Conservation (phyloP, 2,888 invertebrate genomes). For the Ecdyonurus torrentis region DNA sequence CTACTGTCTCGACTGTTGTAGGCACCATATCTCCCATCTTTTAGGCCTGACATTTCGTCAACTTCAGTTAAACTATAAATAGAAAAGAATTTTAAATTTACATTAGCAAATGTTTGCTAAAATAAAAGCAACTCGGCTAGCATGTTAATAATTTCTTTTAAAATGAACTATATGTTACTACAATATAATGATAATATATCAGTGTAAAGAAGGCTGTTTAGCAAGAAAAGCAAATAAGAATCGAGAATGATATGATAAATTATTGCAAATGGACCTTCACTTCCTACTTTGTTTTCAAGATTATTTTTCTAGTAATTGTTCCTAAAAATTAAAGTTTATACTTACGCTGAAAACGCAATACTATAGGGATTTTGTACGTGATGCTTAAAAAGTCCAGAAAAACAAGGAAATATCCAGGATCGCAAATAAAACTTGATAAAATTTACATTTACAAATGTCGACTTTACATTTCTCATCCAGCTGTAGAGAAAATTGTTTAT, state of each 20-base stretch:
- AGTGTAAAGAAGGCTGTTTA: too few relatives aligned
- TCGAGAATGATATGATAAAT: too few relatives aligned
- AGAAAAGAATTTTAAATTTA: too few relatives aligned
- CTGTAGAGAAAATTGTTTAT: conserved; percentile 4
- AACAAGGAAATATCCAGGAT: conserved; percentile 8
- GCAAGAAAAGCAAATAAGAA: too few relatives aligned
- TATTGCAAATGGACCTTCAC: too few relatives aligned
- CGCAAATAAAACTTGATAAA: conserved; percentile 8
- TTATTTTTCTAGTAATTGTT: too few relatives aligned
- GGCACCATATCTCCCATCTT: conserved; percentile 3
- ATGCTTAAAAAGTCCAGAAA: conserved; percentile 6
- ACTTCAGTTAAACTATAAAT: background rate
- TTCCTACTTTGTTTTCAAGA: too few relatives aligned
- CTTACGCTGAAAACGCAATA: background rate
- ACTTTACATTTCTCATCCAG: conserved; percentile 9
- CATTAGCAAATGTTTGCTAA: too few relatives aligned
- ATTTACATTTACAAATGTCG: conserved; percentile 4
- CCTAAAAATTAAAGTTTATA: background rate
- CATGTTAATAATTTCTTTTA: too few relatives aligned
- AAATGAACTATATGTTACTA: too few relatives aligned
- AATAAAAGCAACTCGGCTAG: too few relatives aligned
- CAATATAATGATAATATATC: too few relatives aligned
- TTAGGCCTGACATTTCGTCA: conserved; percentile 1
- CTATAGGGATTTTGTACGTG: background rate
- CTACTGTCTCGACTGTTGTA: conserved; percentile 44